Evolutionary conservation across 1,140 invertebrate genomes (phyloP).

Genomic region (Stratiolaelaps scimitus): DNA sequence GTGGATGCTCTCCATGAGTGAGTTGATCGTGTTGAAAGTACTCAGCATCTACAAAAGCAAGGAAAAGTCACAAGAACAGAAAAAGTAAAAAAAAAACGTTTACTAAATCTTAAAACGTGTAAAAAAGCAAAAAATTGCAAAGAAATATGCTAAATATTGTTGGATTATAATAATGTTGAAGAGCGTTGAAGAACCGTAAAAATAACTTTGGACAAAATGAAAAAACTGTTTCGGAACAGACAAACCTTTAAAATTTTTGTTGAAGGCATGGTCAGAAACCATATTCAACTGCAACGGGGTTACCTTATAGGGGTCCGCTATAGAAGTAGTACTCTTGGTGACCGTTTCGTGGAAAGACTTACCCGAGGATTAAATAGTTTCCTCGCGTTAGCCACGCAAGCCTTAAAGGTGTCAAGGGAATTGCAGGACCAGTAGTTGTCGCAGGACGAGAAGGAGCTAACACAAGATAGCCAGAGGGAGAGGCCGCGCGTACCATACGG

Average conservation of each 20-base stretch:
- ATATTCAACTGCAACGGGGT: not conserved
- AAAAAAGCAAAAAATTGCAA: too few species aligned
- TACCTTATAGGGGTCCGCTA: not conserved
- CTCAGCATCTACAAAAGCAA: not conserved
- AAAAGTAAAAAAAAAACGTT: not conserved
- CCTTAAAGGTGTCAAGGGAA: not conserved
- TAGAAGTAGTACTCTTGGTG: too few species aligned
- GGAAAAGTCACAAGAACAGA: not conserved
- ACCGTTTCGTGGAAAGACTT: too few species aligned
- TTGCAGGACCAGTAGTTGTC: conserved; percentile 18
- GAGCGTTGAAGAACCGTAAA: too few species aligned
- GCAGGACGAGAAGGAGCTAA: not conserved
- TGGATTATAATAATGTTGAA: too few species aligned
- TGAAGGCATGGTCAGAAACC: not conserved
- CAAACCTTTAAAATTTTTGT: too few species aligned
- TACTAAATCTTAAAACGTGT: too few species aligned
- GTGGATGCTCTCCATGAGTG: not conserved
- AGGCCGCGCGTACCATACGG: not conserved
- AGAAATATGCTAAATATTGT: too few species aligned
- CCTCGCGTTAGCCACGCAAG: not conserved
- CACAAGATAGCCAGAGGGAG: conserved; percentile 1
- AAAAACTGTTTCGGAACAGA: too few species aligned
- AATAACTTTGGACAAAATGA: too few species aligned
- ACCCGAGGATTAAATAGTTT: conserved; percentile 9
- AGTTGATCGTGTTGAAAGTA: not conserved